Evolutionary conservation across 2,113 vertebrate genomes (phyloP), one percentile per base, ranked within the genome.

Genomic region (Anoplopoma fimbria): DNA sequence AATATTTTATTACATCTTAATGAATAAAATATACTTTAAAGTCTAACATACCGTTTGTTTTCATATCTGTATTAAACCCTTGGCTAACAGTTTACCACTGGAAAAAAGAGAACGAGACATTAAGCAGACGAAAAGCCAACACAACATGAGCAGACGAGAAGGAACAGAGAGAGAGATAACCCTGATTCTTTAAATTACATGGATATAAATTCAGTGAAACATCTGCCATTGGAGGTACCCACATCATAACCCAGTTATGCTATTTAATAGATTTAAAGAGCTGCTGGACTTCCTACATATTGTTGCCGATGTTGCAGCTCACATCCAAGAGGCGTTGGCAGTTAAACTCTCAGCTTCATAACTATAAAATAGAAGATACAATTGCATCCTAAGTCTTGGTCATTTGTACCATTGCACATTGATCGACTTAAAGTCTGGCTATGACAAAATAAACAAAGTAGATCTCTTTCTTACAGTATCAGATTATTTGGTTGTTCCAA

Each of bases 401-500:
- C 0, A 62, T 34, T 25, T 60, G 49, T 3, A 34, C 6, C 31
- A 40, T 42, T 70, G 40, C 58, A 75, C 63, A 72, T 29, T 9
- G 4, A 53, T 29, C 12, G 25, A 5, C 67, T 57, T 17, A 42
- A 74, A 69, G 12, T 29, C 38, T 34, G 25, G 6, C 65, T 23
- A 72, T 25, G 15, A 21, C 31, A 45, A 4, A 10, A 69, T 45
- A n/a, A 51, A 47, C n/a, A 19, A 36, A 12, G 13, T 47, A 29
- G 15, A 60, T 51, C 13, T 65, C 29, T 27, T 25, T 65, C 29
- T 27, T 25, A 60, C 9, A 31, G 27, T 75, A 47, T 82, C 36
- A 40, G 27, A 69, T 89, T 70, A 74, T 76, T 65, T 57, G 10
- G 23, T 57, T 65, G 31, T 80, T 82, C 47, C n/a, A 69, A 88